Evolutionary conservation across 1,140 invertebrate genomes (phyloP).

Genomic region (Drosophila repleta): DNA sequence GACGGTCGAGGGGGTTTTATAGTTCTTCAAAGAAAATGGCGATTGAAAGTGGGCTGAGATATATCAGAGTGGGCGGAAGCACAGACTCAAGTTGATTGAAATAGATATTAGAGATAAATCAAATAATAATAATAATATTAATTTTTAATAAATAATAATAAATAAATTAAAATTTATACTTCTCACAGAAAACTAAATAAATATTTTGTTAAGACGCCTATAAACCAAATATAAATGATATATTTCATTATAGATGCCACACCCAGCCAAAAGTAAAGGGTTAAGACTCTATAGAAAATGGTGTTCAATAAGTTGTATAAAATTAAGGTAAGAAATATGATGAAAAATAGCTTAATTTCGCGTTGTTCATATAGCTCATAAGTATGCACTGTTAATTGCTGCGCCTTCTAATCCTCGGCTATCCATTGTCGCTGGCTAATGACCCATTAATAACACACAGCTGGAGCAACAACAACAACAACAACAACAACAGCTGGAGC

Average conservation of each 20-base stretch:
- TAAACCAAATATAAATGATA: too few species aligned
- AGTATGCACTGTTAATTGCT: constrained; percentile 9
- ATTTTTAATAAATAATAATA: too few species aligned
- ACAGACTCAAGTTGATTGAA: too few species aligned
- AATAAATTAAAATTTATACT: too few species aligned
- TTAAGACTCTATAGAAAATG: too few species aligned
- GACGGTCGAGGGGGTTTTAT: not conserved
- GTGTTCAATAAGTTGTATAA: too few species aligned
- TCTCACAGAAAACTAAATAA: too few species aligned
- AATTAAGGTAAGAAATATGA: not conserved
- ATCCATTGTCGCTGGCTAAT: constrained; percentile 26
- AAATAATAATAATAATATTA: too few species aligned
- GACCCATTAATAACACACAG: constrained; percentile 38
- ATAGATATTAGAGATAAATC: too few species aligned
- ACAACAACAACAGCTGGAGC: not conserved
- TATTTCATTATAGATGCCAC: too few species aligned
- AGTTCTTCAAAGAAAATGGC: constrained; percentile 24
- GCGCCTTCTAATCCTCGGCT: constrained; percentile 31
- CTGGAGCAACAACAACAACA: constrained; percentile 46
- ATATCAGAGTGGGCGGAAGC: not conserved
- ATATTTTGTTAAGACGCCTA: too few species aligned
- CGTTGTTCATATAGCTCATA: not conserved
- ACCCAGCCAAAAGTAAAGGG: too few species aligned
- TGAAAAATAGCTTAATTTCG: not conserved
- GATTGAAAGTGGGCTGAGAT: constrained; percentile 10